Evolutionary conservation across 2,797 vertebrate genomes (phyloP).

Genomic region (Oryzias sinensis): DNA sequence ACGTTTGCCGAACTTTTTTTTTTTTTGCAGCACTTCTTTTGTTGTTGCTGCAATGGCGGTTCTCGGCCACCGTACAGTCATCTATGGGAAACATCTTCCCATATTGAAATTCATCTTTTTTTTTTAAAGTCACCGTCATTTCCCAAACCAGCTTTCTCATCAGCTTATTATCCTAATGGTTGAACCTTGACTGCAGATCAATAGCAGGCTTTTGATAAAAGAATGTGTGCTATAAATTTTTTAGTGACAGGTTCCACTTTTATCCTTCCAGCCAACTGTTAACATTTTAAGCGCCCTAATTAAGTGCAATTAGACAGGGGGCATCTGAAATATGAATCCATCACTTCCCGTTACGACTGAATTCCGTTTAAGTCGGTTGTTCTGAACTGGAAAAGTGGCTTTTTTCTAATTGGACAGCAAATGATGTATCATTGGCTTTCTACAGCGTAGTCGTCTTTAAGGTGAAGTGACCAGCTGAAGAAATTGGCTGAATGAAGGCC

Average conservation of each 20-base stretch:
- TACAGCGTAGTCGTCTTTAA: conserved; percentile 21
- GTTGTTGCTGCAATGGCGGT: too few species aligned
- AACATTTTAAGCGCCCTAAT: conserved; percentile 72
- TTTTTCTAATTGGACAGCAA: conserved; percentile 17
- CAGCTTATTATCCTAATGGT: too few species aligned
- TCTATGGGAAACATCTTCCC: too few species aligned
- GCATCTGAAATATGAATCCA: conserved; percentile 66
- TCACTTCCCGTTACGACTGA: conserved; percentile 60
- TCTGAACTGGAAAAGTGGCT: conserved; percentile 11
- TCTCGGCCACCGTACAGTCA: too few species aligned
- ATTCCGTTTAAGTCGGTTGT: conserved; percentile 35
- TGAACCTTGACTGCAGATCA: conserved; percentile 38
- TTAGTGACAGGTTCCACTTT: conserved; percentile 51
- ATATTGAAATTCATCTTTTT: too few species aligned
- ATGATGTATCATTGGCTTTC: conserved; percentile 17
- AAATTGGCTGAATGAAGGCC: conserved; percentile 45
- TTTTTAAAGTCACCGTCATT: too few species aligned
- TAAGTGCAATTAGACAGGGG: conserved; percentile 69
- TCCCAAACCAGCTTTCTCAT: too few species aligned
- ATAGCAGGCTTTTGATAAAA: conserved; percentile 4
- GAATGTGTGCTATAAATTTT: conserved; percentile 35
- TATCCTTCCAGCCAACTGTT: conserved; percentile 47
- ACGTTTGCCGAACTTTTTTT: too few species aligned
- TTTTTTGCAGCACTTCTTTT: too few species aligned
- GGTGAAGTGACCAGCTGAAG: conserved; percentile 60